Evolutionary conservation across 2,888 invertebrate species (phyloP).

Genomic region (Petrolisthes manimaculis): DNA sequence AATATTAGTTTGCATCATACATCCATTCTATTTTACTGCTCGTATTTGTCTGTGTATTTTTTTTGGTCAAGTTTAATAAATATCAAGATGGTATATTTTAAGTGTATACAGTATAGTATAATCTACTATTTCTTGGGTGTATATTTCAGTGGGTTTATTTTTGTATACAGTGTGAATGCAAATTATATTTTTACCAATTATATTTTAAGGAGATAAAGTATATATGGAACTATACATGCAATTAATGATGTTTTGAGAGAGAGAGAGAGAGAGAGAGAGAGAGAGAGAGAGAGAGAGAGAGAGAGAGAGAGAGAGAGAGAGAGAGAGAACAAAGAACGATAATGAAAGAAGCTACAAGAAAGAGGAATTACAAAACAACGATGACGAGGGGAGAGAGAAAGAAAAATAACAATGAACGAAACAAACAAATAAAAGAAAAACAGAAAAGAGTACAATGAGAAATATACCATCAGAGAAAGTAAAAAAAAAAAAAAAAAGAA

Average conservation of each 20-base stretch:
- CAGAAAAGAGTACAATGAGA: too few species aligned
- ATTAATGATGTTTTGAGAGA: not conserved
- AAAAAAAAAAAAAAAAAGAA: too few species aligned
- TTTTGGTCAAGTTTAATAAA: too few species aligned
- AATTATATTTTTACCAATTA: not conserved
- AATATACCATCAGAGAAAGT: too few species aligned
- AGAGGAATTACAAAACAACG: too few species aligned
- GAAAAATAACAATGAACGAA: not conserved
- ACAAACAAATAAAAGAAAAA: too few species aligned
- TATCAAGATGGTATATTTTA: not conserved
- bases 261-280: conserved; percentile 5
- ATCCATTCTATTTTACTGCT: too few species aligned
- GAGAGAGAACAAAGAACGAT: too few species aligned
- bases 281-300: not conserved
- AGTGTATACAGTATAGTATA: not conserved
- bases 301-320: conserved; percentile 6
- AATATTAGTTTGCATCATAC: too few species aligned
- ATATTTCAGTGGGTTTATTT: not conserved
- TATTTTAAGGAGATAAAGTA: not conserved
- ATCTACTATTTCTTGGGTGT: not conserved
- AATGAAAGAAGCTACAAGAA: too few species aligned
- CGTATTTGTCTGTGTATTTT: too few species aligned
- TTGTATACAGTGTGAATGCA: not conserved
- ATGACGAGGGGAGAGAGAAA: not conserved
- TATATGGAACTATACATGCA: not conserved